Conservation (phyloP, 2,888 invertebrate species). For the Endotricha flammealis region DNA sequence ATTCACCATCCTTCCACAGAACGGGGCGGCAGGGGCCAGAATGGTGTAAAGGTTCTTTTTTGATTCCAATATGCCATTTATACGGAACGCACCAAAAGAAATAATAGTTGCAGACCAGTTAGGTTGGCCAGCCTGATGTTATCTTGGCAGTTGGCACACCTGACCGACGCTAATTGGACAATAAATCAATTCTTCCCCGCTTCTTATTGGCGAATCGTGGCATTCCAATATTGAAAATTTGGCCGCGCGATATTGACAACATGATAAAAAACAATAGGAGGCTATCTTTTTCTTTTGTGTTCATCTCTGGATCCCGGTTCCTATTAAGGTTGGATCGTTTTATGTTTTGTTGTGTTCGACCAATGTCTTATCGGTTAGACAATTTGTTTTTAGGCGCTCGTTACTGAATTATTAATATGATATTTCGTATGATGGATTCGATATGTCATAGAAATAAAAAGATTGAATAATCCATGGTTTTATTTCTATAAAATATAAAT, state of each 20-base stretch:
- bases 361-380: slow-evolving; percentile 71
- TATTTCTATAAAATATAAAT: background rate
- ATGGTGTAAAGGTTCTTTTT: slow-evolving; percentile 75
- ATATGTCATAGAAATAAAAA: slow-evolving; percentile 33
- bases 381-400: slow-evolving; percentile 73
- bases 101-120: slow-evolving; percentile 67
- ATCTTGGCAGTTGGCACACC: slow-evolving; percentile 79
- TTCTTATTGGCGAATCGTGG: slow-evolving; percentile 78
- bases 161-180: slow-evolving; percentile 79
- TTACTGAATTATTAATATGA: slow-evolving; percentile 72
- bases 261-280: slow-evolving; percentile 76
- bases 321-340: slow-evolving; percentile 69
- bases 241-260: slow-evolving; percentile 78
- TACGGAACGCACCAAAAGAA: slow-evolving; percentile 72
- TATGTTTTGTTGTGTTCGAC: slow-evolving; percentile 63
- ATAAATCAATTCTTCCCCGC: slow-evolving; percentile 78
- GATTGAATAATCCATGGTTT: background rate
- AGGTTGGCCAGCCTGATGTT: slow-evolving; percentile 75
- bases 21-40: slow-evolving; percentile 41
- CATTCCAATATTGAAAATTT: slow-evolving; percentile 79
- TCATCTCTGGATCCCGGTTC: slow-evolving; percentile 71
- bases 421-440: slow-evolving; percentile 38
- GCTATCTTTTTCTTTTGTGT: slow-evolving; percentile 77
- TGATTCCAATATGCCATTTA: slow-evolving; percentile 75
- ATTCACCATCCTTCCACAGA: slow-evolving; percentile 65